Conservation (phyloP, 2,113 vertebrate genomes). For the Hepsetus odoe region DNA sequence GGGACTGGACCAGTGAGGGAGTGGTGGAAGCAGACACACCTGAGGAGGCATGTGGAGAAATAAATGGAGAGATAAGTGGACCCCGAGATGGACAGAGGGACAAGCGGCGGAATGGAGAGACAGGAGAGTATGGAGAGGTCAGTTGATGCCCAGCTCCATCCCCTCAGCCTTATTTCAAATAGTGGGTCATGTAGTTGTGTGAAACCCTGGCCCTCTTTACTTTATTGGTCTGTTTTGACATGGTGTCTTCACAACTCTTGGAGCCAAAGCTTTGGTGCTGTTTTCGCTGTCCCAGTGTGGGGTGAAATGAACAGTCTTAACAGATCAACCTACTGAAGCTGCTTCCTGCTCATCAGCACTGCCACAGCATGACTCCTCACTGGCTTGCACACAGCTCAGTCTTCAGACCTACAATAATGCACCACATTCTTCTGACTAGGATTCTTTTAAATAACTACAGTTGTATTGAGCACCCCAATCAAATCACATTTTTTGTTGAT, state of each 20-base stretch:
- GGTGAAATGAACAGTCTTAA: constrained; percentile 24
- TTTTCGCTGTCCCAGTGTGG: constrained; percentile 15
- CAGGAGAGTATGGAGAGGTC: constrained; percentile 30
- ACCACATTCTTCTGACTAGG: neutral
- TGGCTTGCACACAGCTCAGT: constrained; percentile 9
- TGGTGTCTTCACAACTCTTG: neutral
- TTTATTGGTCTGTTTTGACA: constrained; percentile 8
- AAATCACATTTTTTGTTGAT: too few relatives aligned
- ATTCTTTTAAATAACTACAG: too few relatives aligned
- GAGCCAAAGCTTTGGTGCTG: constrained; percentile 52
- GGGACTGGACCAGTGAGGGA: constrained; percentile 52
- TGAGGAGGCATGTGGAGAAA: constrained; percentile 12
- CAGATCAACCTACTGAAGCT: constrained; percentile 9
- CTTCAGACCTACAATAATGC: neutral
- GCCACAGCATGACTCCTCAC: constrained; percentile 43
- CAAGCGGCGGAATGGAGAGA: constrained; percentile 13
- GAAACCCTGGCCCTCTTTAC: constrained; percentile 22
- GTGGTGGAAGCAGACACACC: constrained; percentile 68
- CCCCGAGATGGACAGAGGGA: constrained; percentile 30
- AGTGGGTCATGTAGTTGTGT: constrained; percentile 16
- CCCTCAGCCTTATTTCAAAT: constrained; percentile 10
- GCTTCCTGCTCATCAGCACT: constrained; percentile 44
- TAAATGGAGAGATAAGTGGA: constrained; percentile 62
- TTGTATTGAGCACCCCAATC: too few relatives aligned
- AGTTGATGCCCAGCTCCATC: constrained; percentile 65